Conservation (phyloP, 2,888 invertebrate genomes). For the Acleris sparsana region DNA sequence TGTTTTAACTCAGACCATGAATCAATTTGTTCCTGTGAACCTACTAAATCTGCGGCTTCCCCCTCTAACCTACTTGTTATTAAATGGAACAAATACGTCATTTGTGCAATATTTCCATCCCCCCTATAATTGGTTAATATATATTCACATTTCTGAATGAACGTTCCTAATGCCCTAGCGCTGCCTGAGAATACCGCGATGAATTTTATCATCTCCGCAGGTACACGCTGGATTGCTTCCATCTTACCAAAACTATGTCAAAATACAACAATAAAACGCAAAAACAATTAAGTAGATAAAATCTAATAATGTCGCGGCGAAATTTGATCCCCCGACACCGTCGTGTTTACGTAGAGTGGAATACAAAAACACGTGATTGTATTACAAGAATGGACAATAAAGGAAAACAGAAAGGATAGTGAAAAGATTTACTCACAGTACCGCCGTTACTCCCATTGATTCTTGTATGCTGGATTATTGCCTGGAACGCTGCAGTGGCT, state of each 20-base stretch:
- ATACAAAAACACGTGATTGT: slow-evolving; percentile 7
- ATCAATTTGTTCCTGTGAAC: slow-evolving; percentile 33
- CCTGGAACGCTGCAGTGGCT: neutral
- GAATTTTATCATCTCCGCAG: neutral
- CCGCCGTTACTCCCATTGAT: neutral
- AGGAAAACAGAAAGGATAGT: slow-evolving; percentile 19
- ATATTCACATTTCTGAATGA: slow-evolving; percentile 35
- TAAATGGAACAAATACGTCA: slow-evolving; percentile 36
- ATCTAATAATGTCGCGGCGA: neutral
- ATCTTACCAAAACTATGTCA: neutral
- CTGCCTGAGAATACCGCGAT: slow-evolving; percentile 2
- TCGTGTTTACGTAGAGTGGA: neutral
- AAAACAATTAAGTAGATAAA: neutral
- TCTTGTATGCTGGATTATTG: slow-evolving; percentile 1
- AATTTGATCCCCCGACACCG: neutral
- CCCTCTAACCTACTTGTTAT: slow-evolving; percentile 36
- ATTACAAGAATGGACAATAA: slow-evolving; percentile 6
- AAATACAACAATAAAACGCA: no score
- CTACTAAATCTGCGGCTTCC: slow-evolving; percentile 36
- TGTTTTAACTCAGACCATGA: slow-evolving; percentile 33
- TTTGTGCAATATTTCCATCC: slow-evolving; percentile 12
- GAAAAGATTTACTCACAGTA: slow-evolving; percentile 16
- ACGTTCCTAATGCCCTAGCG: slow-evolving; percentile 14
- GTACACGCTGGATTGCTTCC: slow-evolving; percentile 2
- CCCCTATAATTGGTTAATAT: slow-evolving; percentile 19